phyloP scores from a whole-genome alignment of 2,888 invertebrate species.

The Netelia fuscicornis region DNA sequence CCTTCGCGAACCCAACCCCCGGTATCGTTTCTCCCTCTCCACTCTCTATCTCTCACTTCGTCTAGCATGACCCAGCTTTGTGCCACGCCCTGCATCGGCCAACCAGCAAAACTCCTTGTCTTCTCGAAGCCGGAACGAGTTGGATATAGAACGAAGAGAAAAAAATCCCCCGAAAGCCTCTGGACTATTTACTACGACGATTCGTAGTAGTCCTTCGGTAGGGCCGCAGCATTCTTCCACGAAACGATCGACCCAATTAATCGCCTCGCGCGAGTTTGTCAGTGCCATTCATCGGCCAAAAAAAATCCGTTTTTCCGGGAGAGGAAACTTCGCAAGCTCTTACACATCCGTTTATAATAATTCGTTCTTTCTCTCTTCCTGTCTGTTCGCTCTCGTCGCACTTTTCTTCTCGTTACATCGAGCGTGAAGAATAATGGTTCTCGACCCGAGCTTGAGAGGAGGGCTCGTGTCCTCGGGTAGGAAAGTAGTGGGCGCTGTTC shows the following conservation, averaged over 20 bases:
- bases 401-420: constrained; percentile 54
- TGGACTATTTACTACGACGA: constrained; percentile 28
- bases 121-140: not conserved
- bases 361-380: not conserved
- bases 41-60: constrained; percentile 3
- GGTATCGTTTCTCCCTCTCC: not conserved
- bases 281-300: not conserved
- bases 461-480: not conserved
- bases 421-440: constrained; percentile 50
- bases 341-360: not conserved
- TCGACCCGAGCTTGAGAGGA: not conserved
- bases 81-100: constrained; percentile 16
- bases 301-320: constrained; percentile 40
- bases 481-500: constrained; percentile 13
- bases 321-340: not conserved
- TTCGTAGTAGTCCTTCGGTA: constrained; percentile 18
- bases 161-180: constrained; percentile 8
- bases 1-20: constrained; percentile 10
- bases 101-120: constrained; percentile 26
- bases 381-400: not conserved
- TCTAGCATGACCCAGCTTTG: constrained; percentile 13
- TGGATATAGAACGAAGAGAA: constrained; percentile 7
- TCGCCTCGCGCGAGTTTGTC: not conserved
- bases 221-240: not conserved
- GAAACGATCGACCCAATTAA: constrained; percentile 51